phyloP scores from a whole-genome alignment of 2,113 vertebrate genomes.

The Pseudorhombus dupliciocellatus region DNA sequence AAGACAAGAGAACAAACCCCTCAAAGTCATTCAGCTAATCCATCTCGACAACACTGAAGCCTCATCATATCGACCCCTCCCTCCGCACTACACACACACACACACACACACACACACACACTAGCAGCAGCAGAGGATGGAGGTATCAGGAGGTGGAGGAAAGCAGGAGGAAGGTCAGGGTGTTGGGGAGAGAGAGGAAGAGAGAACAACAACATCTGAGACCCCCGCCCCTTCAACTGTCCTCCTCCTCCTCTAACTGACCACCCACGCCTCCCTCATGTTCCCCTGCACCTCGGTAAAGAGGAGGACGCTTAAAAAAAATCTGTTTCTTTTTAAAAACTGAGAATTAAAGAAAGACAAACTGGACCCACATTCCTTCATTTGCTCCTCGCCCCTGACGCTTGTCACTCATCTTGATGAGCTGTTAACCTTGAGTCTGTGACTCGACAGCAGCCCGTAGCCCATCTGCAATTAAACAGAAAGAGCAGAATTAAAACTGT shows the following conservation, averaged over 20 bases:
- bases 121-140: conserved; percentile 28
- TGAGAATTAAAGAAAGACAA: conserved; percentile 32
- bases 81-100: conserved; percentile 62
- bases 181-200: conserved; percentile 4
- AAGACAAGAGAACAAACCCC: conserved; percentile 78
- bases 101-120: conserved; percentile 47
- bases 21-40: conserved; percentile 78
- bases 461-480: conserved; percentile 33
- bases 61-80: conserved; percentile 74
- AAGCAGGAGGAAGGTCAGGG: conserved; percentile 57
- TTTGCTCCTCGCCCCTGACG: conserved; percentile 18
- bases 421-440: conserved; percentile 44
- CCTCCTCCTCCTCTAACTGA: no score
- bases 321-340: not conserved
- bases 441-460: conserved; percentile 8
- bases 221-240: conserved; percentile 30
- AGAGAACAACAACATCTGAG: conserved; percentile 57
- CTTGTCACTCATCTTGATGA: conserved; percentile 49
- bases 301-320: not conserved
- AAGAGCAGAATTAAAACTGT: not conserved
- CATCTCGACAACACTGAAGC: conserved; percentile 78
- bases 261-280: conserved; percentile 47
- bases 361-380: conserved; percentile 12
- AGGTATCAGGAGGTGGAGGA: conserved; percentile 41
- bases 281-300: conserved; percentile 7